Evolutionary conservation across 2,797 vertebrate genomes (phyloP).

Genomic region (Sebastolobus alascanus): DNA sequence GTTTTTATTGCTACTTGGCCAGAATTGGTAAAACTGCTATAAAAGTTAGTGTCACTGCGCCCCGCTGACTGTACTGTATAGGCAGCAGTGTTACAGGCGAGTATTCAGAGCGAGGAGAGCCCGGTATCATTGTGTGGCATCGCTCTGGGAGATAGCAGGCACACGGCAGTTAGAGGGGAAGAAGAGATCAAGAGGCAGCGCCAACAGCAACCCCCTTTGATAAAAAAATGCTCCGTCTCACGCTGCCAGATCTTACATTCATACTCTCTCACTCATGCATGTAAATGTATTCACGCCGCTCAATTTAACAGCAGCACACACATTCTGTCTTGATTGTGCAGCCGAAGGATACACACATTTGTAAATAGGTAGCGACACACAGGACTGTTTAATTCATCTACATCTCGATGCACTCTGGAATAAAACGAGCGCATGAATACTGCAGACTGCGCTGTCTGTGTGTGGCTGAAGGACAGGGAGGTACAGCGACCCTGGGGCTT

Average conservation of each 20-base stretch:
- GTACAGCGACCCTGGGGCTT: constrained; percentile 17
- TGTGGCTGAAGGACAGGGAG: constrained; percentile 23
- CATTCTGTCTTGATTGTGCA: constrained; percentile 47
- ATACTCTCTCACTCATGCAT: constrained; percentile 57
- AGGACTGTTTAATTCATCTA: constrained; percentile 39
- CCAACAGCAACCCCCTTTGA: constrained; percentile 68
- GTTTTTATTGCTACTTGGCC: not conserved
- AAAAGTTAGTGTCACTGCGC: not conserved
- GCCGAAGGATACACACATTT: constrained; percentile 45
- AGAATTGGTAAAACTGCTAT: not conserved
- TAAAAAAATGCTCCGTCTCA: constrained; percentile 59
- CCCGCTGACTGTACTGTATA: not conserved
- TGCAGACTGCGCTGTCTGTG: constrained; percentile 4
- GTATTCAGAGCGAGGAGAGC: constrained; percentile 41
- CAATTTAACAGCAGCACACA: constrained; percentile 54
- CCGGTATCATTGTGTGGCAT: constrained; percentile 62
- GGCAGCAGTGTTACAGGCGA: constrained; percentile 37
- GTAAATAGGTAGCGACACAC: constrained; percentile 47
- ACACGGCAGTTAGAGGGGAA: constrained; percentile 61
- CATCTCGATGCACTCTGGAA: constrained; percentile 13
- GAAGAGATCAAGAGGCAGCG: constrained; percentile 68
- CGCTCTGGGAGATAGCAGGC: constrained; percentile 67
- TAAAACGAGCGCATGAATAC: constrained; percentile 13
- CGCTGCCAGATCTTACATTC: constrained; percentile 61
- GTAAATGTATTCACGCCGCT: constrained; percentile 55